Evolutionary conservation across 2,888 invertebrate species (phyloP).

Genomic region (Drosophila prolongata): DNA sequence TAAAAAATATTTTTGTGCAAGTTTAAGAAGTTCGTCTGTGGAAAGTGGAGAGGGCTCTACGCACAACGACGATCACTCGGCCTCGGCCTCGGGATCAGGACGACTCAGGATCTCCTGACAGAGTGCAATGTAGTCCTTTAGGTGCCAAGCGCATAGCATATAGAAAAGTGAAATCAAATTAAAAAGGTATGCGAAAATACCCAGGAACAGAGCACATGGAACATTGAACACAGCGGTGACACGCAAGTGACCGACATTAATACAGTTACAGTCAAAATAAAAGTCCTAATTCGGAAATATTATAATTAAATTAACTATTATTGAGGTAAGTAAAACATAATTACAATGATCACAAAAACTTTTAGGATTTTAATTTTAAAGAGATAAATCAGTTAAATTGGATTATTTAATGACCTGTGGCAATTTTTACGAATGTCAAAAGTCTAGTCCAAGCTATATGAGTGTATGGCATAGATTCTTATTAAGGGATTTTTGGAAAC

Average conservation of each 20-base stretch:
- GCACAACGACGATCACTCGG: constrained; percentile 50
- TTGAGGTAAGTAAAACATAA: too few species aligned
- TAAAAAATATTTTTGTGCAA: background rate
- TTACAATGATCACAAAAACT: background rate
- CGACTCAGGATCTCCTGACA: constrained; percentile 84
- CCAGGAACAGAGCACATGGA: constrained; percentile 3
- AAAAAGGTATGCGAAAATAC: constrained; percentile 7
- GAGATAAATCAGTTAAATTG: too few species aligned
- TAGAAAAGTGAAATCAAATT: constrained; percentile 22
- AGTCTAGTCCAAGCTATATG: too few species aligned
- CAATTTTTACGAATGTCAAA: too few species aligned
- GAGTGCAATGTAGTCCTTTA: constrained; percentile 83
- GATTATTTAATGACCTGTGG: too few species aligned
- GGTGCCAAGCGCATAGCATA: constrained; percentile 41
- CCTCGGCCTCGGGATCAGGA: constrained; percentile 83
- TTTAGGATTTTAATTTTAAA: background rate
- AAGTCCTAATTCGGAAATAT: background rate
- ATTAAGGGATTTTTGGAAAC: too few species aligned
- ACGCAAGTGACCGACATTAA: background rate
- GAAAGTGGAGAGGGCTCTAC: constrained; percentile 1
- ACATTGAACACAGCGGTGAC: constrained; percentile 21
- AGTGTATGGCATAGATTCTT: too few species aligned
- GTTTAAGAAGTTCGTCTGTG: constrained; percentile 4
- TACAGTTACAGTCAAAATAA: constrained; percentile 1
- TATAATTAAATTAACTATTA: background rate